Evolutionary conservation across 2,113 vertebrate genomes (phyloP).

Genomic region (Chloebia gouldiae): DNA sequence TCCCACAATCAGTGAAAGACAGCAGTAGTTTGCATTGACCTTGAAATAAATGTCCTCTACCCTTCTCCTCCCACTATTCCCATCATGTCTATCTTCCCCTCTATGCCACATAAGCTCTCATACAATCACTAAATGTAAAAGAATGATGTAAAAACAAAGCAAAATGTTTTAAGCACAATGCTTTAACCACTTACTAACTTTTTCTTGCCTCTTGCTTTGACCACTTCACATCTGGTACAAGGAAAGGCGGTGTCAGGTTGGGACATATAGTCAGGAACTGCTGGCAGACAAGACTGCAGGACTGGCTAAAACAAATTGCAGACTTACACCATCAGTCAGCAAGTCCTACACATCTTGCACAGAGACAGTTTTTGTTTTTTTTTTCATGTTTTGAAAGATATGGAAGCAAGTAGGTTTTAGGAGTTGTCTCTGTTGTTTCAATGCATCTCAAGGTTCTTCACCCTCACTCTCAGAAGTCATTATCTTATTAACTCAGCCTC

Average conservation of each 20-base stretch:
- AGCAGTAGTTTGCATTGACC: background rate
- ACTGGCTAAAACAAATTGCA: background rate
- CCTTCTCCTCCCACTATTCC: background rate
- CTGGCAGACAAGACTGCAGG: background rate
- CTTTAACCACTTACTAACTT: no score
- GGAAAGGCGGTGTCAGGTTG: background rate
- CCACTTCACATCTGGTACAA: background rate
- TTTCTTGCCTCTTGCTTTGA: background rate
- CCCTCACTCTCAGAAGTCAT: background rate
- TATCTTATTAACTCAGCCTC: background rate
- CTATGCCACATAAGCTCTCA: background rate
- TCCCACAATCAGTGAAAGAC: background rate
- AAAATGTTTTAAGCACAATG: background rate
- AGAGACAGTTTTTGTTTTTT: background rate
- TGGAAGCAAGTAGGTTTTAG: background rate
- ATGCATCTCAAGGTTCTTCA: background rate
- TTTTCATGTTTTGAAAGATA: background rate
- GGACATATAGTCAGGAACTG: background rate
- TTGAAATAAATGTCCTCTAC: conserved; percentile 12
- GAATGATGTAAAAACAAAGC: background rate
- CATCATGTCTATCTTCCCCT: background rate
- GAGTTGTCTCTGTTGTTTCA: background rate
- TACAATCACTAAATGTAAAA: background rate
- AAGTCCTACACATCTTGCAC: background rate
- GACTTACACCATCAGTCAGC: background rate